These are phyloP conservation scores for Apotomis betuletana DNA, from an alignment of 2,888 invertebrate species.

Conservation along the genomic window DNA sequence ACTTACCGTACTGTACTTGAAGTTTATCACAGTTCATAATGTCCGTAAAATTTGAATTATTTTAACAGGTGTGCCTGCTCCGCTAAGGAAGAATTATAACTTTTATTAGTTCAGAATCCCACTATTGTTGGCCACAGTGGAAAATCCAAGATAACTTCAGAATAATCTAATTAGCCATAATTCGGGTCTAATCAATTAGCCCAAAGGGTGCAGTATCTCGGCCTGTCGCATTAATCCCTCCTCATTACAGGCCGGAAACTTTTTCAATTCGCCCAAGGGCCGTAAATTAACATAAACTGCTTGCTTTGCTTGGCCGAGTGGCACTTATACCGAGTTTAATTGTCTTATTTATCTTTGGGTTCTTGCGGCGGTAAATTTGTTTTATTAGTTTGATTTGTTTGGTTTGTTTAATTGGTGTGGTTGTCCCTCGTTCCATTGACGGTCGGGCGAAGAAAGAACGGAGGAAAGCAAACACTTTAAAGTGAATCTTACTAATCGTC, in stretches of 20 bases:
- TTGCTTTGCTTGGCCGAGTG: conserved; percentile 31
- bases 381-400: conserved; percentile 12
- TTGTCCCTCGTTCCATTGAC: background rate
- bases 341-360: conserved; percentile 26
- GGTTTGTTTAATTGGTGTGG: conserved; percentile 3
- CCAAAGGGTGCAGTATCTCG: conserved; percentile 23
- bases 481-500: no score
- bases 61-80: no score
- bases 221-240: conserved; percentile 24
- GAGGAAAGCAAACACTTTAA: no score
- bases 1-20: no score
- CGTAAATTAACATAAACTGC: conserved; percentile 38
- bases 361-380: conserved; percentile 11
- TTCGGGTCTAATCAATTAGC: conserved; percentile 16
- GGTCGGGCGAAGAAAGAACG: no score
- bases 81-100: no score
- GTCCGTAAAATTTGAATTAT: no score
- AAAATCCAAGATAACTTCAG: background rate
- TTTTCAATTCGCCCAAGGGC: conserved; percentile 32
- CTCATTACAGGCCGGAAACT: conserved; percentile 27
- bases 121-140: background rate
- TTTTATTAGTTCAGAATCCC: background rate
- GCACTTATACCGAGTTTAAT: conserved; percentile 27
- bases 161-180: background rate
- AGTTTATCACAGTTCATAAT: no score